Base-by-base conservation (phyloP, 2,113 vertebrate genomes). In the Solea senegalensis region DNA sequence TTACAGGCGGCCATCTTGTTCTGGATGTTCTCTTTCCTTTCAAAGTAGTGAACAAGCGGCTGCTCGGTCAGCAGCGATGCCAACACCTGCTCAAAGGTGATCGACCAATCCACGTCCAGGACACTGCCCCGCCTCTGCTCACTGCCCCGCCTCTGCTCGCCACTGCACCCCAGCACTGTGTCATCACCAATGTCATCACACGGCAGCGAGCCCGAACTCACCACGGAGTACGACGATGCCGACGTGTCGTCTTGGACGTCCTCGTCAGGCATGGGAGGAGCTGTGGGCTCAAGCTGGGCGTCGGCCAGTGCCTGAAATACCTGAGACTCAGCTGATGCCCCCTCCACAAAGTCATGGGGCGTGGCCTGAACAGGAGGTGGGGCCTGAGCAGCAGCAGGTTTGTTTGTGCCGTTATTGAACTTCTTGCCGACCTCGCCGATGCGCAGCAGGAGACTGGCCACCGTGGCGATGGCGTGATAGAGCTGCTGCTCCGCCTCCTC, bases 351-450 rank as follows among this genome's bases (percentile, higher is more conserved):
- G 45, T 48, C 14, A 12, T 14, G 14, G 45, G 11, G 45, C 14
- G 5, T 1, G 49, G 77, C 3, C 64, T 52, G 43, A 0, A 10
- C 39, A 0, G 44, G 7, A 16, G 80, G 43, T 8, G 21, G 15
- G 41, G 54, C 27, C 44, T 48, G 48, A 0, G 7, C 7, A 7
- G 12, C 6, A 0, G n/a, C 3, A 1, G 72, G 13, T 78, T 92
- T 97, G 61, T 92, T 95, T 53, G 52, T 1, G 0, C 91, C 88
- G 1, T 85, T 94, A 76, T 87, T 94, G 68, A 99, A 98, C 79
- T 93, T 96, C 86, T 99, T 99, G 2, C 97, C 98, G 1, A 98
- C 97, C 73, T 99, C 98, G 0, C 97, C 97, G 0, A 99, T 98
- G 27, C 94, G 90, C 46, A 99, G 93, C 0, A 99, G 95, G 26